These are phyloP conservation scores for Octomys mimax DNA, from an alignment of 2,797 vertebrate species.

Conservation along the genomic window DNA sequence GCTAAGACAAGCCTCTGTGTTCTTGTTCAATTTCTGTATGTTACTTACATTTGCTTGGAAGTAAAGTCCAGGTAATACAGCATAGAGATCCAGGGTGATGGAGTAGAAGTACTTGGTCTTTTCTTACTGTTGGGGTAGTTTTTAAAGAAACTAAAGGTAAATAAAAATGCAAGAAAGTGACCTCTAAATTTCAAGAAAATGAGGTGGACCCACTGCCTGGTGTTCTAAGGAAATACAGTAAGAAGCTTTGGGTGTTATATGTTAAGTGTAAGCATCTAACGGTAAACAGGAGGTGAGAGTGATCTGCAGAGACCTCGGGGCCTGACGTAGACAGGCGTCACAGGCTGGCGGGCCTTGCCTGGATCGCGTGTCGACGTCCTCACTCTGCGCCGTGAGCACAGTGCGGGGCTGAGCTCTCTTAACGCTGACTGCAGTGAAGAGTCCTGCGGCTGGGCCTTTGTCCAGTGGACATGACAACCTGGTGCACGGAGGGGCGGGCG, in stretches of 20 bases:
- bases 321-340: not conserved
- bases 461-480: not conserved
- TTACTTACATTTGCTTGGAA: conserved; percentile 11
- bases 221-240: not conserved
- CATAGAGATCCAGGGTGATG: not conserved
- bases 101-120: not conserved
- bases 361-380: not conserved
- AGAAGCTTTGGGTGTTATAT: not conserved
- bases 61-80: not conserved
- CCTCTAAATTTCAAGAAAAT: conserved; percentile 5
- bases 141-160: conserved; percentile 4
- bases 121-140: not conserved
- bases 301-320: not conserved
- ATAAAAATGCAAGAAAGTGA: not conserved
- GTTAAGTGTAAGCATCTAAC: not conserved
- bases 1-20: not conserved
- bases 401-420: not conserved
- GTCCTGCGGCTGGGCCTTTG: too few relatives aligned
- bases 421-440: not conserved
- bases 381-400: not conserved
- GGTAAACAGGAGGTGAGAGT: not conserved
- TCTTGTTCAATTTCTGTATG: conserved; percentile 6
- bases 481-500: not conserved
- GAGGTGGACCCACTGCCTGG: not conserved
- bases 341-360: not conserved